Base-by-base conservation (phyloP, 2,888 invertebrate genomes). In the Philaethria dido region DNA sequence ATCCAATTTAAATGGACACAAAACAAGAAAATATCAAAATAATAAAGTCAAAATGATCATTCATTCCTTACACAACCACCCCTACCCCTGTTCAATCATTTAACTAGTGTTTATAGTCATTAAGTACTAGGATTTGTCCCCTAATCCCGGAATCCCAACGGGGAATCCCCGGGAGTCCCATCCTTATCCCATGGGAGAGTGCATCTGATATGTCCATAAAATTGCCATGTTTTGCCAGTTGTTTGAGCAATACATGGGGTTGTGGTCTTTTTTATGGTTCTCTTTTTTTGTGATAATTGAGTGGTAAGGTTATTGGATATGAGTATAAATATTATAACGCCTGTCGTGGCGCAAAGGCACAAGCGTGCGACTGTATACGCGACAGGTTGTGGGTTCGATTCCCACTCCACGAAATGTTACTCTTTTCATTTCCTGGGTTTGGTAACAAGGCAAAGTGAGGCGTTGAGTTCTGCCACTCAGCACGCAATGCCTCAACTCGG, bases 31-130 rank as follows among this genome's bases (percentile, higher is more conserved):
- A 59, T 45, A 59, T 59, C 45, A 25, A 18, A 45, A 60, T 60
- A 60, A 60, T 47, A 16, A 45, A 60, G 18, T 20, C 45, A 33
- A 29, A 14, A 29, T 20, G 60, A 60, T 33, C 55, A 64, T 18
- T 54, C 54, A 64, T 14, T 42, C 29, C 14, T 33, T 18, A 42
- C 33, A 65, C 66, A 45, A 54, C 54, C 71, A 73, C 72, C 73
- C 72, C 68, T 70, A 73, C n/a, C n/a, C n/a, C n/a, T 83, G 80
- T 80, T 88, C 89, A 80, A 89, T 88, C 89, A 89, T 88, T 87
- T 88, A 86, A 85, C 84, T 81, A 85, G 84, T 89, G 88, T 90
- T 90, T 89, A 89, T 88, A 81, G 81, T 85, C 86, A 88, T 89
- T 89, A 89, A 77, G 74, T 74, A 76, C 77, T 77, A 69, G 71